Base-by-base conservation (phyloP, 92 coral and sea anemone genomes). In the Plumapathes pennacea region DNA sequence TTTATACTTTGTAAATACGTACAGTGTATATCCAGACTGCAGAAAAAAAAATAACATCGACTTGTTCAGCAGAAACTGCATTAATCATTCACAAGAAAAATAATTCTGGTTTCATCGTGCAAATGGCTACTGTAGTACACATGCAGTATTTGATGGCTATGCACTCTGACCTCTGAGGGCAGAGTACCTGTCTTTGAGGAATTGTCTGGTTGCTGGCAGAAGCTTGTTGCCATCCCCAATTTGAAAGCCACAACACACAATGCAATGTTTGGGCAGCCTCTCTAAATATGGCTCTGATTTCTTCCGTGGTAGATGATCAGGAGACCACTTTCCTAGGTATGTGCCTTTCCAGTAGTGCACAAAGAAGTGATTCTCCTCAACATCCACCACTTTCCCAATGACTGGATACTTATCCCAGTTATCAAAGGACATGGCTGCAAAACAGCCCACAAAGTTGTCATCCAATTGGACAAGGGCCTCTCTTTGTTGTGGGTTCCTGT, bases 271-370 rank as follows among this genome's bases (percentile, higher is more conserved):
- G 0, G 77, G 75, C 25, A 73, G 50, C 19, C 23, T 28, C 13
- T 81, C 61, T 31, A 46, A 51, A 83, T 83, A 81, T 30, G 88
- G 84, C 22, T 19, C 36, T n/a, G 42, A 14, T 38, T 46, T 49
- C 32, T 46, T 36, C 20, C 71, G 21, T 10, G 64, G 43, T 5
- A 49, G 25, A 53, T 58, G 55, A 33, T 41, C 37, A 44, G 76
- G 77, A 11, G 47, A 15, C 88, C 83, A 81, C 22, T 15, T 60
- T 8, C 82, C 76, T 13, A 29, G 3, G 46, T 64, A 81, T 26
- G 84, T 76, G 0, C 88, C 83, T 59, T 75, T 81, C 69, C 74
- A 75, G 64, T 81, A 75, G 33, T 66, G 72, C 29, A 81, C 52
- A 33, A 57, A 49, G 37, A 65, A 81, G 1, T 39, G 54, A 12